Percentiles rank a stretch among this genome's conserved stretches.
Evolutionary conservation across 1,140 invertebrate species (phyloP).

Genomic region (Diabrotica virgifera): DNA sequence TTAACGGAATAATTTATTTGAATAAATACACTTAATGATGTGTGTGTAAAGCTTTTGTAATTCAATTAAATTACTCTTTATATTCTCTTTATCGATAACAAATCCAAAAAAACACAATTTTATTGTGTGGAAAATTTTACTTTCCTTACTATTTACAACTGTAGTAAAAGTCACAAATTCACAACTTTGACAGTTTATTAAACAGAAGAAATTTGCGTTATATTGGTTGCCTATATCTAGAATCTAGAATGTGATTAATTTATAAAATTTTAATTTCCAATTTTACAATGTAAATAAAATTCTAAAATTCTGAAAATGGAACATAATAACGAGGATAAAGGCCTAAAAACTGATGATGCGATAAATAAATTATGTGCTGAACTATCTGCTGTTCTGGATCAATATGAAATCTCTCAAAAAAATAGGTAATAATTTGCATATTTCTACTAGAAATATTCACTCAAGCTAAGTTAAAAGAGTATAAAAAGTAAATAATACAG

Average conservation of each 20-base stretch:
- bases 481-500: neutral
- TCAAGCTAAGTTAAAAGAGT: no score
- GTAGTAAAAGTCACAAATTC: no score
- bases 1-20: no score
- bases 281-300: slow-evolving; percentile 10
- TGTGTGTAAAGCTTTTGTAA: no score
- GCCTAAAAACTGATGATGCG: slow-evolving; percentile 50
- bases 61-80: no score
- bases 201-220: neutral
- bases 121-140: no score
- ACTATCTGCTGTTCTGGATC: slow-evolving; percentile 49
- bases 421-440: slow-evolving; percentile 37
- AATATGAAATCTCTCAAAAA: slow-evolving; percentile 48
- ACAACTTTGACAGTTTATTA: no score
- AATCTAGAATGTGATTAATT: neutral
- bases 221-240: neutral
- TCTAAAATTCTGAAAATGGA: slow-evolving; percentile 32
- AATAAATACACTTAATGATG: no score
- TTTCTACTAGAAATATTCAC: neutral
- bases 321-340: slow-evolving; percentile 32
- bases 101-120: no score
- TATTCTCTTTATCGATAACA: no score
- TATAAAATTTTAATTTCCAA: neutral
- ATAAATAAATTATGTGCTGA: slow-evolving; percentile 51
- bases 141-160: no score